A percentile compares a stretch with the other conserved stretches of the same genome.
These are phyloP conservation scores for Drosophila dunni DNA, from an alignment of 1,140 invertebrate species.

Conservation along the genomic window DNA sequence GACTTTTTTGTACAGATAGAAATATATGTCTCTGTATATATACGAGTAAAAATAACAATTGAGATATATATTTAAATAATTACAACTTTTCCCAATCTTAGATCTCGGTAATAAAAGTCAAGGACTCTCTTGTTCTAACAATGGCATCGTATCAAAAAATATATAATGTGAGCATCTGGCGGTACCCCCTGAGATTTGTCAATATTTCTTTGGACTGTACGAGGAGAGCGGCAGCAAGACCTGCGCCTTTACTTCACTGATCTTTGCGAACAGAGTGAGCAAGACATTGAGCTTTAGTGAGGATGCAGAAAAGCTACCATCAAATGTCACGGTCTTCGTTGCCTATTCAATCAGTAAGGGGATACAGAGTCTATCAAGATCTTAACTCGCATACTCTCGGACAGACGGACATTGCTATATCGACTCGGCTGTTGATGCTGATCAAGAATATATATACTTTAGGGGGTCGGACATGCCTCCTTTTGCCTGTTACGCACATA, in stretches of 20 bases:
- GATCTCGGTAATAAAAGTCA: too few species aligned
- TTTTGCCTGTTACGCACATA: too few species aligned
- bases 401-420: too few species aligned
- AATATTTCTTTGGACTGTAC: constrained; percentile 45
- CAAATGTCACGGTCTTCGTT: constrained; percentile 28
- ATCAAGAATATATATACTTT: too few species aligned
- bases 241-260: constrained; percentile 51
- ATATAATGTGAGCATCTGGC: constrained; percentile 54
- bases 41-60: neutral
- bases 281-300: constrained; percentile 14
- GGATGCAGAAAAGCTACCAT: constrained; percentile 12
- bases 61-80: neutral
- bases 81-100: neutral
- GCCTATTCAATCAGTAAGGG: constrained; percentile 46
- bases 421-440: too few species aligned
- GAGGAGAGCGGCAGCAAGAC: constrained; percentile 47
- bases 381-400: constrained; percentile 13
- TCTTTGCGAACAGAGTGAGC: constrained; percentile 49
- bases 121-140: neutral
- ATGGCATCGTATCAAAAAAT: constrained; percentile 40
- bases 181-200: constrained; percentile 54
- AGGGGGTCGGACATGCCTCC: too few species aligned
- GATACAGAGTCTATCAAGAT: constrained; percentile 48
- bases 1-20: neutral
- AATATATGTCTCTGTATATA: neutral